These are phyloP conservation scores for Bombus sibiricus DNA, from an alignment of 1,140 invertebrate species.

Conservation along the genomic window DNA sequence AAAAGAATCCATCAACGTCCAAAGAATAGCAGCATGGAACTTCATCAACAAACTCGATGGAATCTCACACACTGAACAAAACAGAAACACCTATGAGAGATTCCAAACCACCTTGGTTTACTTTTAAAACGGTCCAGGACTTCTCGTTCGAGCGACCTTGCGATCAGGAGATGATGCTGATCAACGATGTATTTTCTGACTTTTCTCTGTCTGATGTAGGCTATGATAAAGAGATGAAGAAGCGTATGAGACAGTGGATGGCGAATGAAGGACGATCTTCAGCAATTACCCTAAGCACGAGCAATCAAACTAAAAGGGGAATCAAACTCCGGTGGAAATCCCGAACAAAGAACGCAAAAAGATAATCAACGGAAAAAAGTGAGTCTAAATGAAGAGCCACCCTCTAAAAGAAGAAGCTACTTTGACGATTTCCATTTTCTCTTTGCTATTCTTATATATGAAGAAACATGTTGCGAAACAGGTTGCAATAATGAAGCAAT, in stretches of 20 bases:
- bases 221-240: neutral
- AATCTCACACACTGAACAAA: neutral
- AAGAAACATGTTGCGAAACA: neutral
- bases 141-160: neutral
- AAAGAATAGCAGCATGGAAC: neutral
- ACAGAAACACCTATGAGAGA: neutral
- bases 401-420: neutral
- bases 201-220: neutral
- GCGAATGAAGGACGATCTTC: neutral
- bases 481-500: neutral
- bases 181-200: slow-evolving; percentile 16
- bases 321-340: too few relatives aligned
- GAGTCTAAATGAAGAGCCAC: neutral
- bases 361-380: neutral
- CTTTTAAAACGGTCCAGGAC: neutral
- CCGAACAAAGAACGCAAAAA: neutral
- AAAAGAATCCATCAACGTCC: neutral
- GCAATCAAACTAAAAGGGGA: too few relatives aligned
- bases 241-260: neutral
- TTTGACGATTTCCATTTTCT: neutral
- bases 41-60: neutral
- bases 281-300: neutral
- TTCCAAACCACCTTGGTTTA: too few relatives aligned
- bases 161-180: neutral
- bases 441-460: neutral